These are phyloP conservation scores for Sebastes alutus DNA, from an alignment of 2,797 vertebrate species.

Conservation along the genomic window DNA sequence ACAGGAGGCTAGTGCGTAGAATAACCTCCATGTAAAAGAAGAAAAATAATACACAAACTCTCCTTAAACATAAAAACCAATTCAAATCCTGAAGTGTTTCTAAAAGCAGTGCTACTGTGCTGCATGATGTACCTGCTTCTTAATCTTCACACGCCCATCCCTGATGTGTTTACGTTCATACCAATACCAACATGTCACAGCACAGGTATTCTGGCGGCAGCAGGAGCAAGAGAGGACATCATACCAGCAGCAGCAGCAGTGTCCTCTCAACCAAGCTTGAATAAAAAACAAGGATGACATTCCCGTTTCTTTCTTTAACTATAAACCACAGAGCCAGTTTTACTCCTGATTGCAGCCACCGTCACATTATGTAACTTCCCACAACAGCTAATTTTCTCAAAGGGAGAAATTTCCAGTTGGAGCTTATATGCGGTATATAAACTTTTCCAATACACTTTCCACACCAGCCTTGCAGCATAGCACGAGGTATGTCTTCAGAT, in stretches of 20 bases:
- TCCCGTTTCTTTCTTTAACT: conserved; percentile 17
- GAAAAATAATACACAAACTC: not conserved
- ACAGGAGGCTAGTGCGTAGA: not conserved
- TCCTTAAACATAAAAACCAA: not conserved
- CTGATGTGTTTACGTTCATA: conserved; percentile 74
- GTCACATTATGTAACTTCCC: conserved; percentile 30
- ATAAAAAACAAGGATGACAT: conserved; percentile 30
- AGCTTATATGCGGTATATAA: not conserved
- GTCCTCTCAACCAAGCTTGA: conserved; percentile 12
- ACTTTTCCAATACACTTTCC: conserved; percentile 29
- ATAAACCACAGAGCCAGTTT: conserved; percentile 2
- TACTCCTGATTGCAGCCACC: conserved; percentile 11
- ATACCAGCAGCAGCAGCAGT: conserved; percentile 50
- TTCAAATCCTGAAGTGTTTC: conserved; percentile 1
- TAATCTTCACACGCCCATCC: conserved; percentile 39
- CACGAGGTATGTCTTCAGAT: conserved; percentile 11
- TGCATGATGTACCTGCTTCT: not conserved
- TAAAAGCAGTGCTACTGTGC: not conserved
- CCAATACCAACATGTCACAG: conserved; percentile 78
- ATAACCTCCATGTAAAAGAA: not conserved
- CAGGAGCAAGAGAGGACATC: conserved; percentile 13
- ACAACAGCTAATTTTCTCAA: conserved; percentile 27
- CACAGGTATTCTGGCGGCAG: conserved; percentile 55
- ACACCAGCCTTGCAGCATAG: not conserved
- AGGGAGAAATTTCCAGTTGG: conserved; percentile 25